Evolutionary conservation across 1,140 invertebrate species (phyloP).

Genomic region (Solenopsis invicta): DNA sequence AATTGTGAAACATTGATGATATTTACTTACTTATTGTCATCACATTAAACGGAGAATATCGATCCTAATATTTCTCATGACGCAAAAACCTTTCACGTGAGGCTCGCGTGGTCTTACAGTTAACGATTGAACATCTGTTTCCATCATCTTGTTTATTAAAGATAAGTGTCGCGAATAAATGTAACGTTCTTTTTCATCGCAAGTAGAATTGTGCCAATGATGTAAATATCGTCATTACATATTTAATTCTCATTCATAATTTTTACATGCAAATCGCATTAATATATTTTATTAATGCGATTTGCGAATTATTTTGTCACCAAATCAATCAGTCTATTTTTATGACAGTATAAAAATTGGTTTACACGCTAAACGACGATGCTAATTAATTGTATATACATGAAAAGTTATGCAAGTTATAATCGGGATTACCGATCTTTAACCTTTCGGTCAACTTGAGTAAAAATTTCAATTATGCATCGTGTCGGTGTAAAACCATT

Average conservation of each 20-base stretch:
- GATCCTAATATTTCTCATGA: slow-evolving; percentile 6
- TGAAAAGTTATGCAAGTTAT: background rate
- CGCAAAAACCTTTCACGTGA: slow-evolving; percentile 18
- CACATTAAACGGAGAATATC: background rate
- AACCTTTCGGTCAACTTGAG: slow-evolving; percentile 6
- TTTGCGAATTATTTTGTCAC: background rate
- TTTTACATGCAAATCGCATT: slow-evolving; percentile 4
- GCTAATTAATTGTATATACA: slow-evolving; percentile 5
- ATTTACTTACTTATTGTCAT: no score
- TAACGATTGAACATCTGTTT: slow-evolving; percentile 18
- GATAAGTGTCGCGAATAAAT: background rate
- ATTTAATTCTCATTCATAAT: background rate
- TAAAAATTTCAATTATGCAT: slow-evolving; percentile 39
- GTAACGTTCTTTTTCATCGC: background rate
- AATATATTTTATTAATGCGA: no score
- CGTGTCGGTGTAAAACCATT: background rate
- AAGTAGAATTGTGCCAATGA: slow-evolving; percentile 35
- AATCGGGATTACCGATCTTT: slow-evolving; percentile 36
- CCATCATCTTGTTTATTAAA: slow-evolving; percentile 22
- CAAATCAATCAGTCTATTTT: background rate
- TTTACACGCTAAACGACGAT: background rate
- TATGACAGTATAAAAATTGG: slow-evolving; percentile 32
- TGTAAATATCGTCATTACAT: background rate
- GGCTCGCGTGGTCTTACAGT: background rate
- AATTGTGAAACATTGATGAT: no score